phyloP scores from a whole-genome alignment of 2,797 vertebrate species.

The Masticophis lateralis region DNA sequence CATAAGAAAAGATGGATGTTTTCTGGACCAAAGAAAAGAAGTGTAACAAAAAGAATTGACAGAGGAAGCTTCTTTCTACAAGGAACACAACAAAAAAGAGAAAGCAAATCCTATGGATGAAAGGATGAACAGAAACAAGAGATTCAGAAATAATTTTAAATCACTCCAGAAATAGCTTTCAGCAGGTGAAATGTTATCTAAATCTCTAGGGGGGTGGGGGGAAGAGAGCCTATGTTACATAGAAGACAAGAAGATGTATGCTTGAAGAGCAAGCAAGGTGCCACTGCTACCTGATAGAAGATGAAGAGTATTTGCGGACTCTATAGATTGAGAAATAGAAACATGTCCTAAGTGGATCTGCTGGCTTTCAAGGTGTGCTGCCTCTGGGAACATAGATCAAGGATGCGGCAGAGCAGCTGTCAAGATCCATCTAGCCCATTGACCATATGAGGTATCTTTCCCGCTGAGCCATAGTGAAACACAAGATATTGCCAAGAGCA shows the following conservation, averaged over 20 bases:
- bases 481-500: neutral
- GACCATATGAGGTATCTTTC: neutral
- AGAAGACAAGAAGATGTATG: neutral
- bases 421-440: neutral
- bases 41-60: neutral
- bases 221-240: neutral
- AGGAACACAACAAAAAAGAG: neutral
- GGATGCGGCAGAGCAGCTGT: neutral
- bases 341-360: neutral
- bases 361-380: neutral
- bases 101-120: neutral
- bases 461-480: neutral
- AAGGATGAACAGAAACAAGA: neutral
- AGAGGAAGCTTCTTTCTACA: neutral
- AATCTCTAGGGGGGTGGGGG: neutral
- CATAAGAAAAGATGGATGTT: neutral
- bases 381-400: neutral
- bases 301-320: neutral
- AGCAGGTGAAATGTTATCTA: neutral
- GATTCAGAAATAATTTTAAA: neutral
- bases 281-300: neutral
- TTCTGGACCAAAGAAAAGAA: neutral
- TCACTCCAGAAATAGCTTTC: neutral
- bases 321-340: neutral
- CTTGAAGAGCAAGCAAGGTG: neutral